phyloP scores from a whole-genome alignment of 2,113 vertebrate species.

The Cheirogaleus medius region DNA sequence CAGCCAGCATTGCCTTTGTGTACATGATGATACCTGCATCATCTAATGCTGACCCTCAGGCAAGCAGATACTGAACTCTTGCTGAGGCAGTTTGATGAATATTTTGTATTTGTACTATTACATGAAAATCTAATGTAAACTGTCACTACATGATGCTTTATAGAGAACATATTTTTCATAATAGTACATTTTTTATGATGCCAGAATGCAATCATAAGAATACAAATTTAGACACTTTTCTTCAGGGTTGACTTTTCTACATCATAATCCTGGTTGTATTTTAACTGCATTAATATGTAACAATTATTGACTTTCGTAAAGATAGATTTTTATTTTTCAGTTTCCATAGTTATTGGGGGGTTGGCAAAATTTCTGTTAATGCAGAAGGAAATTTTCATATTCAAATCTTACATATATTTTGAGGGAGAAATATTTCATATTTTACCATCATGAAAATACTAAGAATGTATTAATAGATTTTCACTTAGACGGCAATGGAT shows the following conservation, averaged over 20 bases:
- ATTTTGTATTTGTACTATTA: neutral
- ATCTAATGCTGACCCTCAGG: neutral
- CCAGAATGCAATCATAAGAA: neutral
- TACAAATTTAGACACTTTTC: neutral
- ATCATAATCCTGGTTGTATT: neutral
- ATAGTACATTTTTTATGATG: neutral
- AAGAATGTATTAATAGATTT: neutral
- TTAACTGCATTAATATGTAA: neutral
- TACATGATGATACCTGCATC: neutral
- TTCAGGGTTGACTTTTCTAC: neutral
- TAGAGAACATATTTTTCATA: neutral
- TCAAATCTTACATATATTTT: neutral
- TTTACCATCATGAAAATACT: neutral
- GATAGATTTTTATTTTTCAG: neutral
- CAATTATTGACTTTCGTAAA: neutral
- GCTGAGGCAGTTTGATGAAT: neutral
- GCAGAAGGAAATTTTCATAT: neutral
- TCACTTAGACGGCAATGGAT: neutral
- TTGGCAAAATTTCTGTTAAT: neutral
- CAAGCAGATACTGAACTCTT: neutral
- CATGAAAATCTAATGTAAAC: neutral
- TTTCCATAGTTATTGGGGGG: neutral
- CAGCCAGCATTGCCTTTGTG: neutral
- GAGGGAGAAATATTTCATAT: neutral
- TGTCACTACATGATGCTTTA: neutral